These are phyloP conservation scores for Drosophila melanosoma DNA, from an alignment of 2,888 invertebrate species.

Conservation along the genomic window DNA sequence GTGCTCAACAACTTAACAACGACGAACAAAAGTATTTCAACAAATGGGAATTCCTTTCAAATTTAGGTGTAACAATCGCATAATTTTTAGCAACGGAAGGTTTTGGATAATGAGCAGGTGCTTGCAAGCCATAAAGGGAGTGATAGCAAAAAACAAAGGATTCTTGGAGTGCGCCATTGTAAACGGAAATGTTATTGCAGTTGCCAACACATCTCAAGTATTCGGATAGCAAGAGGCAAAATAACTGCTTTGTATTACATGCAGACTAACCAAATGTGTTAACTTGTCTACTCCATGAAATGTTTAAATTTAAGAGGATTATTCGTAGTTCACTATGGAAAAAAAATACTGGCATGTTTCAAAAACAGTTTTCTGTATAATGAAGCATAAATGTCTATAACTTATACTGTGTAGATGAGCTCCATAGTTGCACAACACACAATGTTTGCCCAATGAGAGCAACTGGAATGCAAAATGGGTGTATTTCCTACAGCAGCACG, in stretches of 20 bases:
- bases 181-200: slow-evolving; percentile 37
- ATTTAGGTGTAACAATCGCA: slow-evolving; percentile 52
- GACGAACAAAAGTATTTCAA: slow-evolving; percentile 9
- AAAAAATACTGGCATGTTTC: background rate
- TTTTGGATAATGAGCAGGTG: slow-evolving; percentile 66
- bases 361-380: background rate
- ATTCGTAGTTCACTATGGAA: background rate
- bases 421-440: slow-evolving; percentile 30
- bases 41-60: slow-evolving; percentile 45
- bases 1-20: slow-evolving; percentile 33
- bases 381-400: background rate
- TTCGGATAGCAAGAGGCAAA: background rate
- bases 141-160: slow-evolving; percentile 25
- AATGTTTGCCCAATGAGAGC: slow-evolving; percentile 19
- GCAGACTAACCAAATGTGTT: background rate
- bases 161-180: slow-evolving; percentile 22
- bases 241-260: background rate
- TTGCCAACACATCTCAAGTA: slow-evolving; percentile 9
- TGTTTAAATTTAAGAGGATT: background rate
- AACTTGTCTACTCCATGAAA: background rate
- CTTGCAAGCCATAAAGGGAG: slow-evolving; percentile 25
- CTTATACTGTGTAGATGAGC: slow-evolving; percentile 9
- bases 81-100: slow-evolving; percentile 63
- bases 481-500: slow-evolving; percentile 28
- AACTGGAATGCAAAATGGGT: slow-evolving; percentile 22